Conservation (phyloP, 2,113 vertebrate species). For the Poeciliopsis turrubarensis region DNA sequence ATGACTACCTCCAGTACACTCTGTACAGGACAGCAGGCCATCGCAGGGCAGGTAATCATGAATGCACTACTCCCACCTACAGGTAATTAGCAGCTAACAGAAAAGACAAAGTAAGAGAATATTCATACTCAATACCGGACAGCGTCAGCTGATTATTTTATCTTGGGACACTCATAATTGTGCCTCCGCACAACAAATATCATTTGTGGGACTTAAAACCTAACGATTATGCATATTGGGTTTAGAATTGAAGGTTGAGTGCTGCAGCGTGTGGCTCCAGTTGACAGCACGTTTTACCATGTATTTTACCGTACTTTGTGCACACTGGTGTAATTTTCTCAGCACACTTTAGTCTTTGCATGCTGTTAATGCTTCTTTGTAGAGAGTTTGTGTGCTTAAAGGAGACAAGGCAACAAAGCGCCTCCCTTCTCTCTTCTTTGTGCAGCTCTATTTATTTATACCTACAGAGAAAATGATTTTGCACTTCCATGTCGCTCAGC, state of each 20-base stretch:
- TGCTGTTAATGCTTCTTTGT: not conserved
- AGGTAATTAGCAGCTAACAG: too few relatives aligned
- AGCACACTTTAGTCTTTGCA: not conserved
- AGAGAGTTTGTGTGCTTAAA: not conserved
- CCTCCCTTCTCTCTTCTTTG: conserved; percentile 45
- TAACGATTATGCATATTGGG: too few relatives aligned
- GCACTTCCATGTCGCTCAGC: conserved; percentile 52
- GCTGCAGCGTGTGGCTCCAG: not conserved
- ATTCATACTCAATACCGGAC: not conserved
- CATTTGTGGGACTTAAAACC: too few relatives aligned
- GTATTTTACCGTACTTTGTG: too few relatives aligned
- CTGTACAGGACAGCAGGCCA: too few relatives aligned
- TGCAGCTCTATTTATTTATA: conserved; percentile 49
- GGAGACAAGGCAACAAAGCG: conserved; percentile 34
- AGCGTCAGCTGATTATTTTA: not conserved
- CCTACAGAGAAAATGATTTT: conserved; percentile 42
- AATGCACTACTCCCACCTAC: too few relatives aligned
- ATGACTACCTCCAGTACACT: too few relatives aligned
- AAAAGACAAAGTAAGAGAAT: not conserved
- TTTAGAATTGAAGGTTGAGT: not conserved
- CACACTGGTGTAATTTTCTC: too few relatives aligned
- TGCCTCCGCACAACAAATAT: too few relatives aligned
- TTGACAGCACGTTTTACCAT: too few relatives aligned
- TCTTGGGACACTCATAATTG: not conserved
- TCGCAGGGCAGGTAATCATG: too few relatives aligned